phyloP scores from a whole-genome alignment of 2,888 invertebrate species.

The Lamellibrachia columna region DNA sequence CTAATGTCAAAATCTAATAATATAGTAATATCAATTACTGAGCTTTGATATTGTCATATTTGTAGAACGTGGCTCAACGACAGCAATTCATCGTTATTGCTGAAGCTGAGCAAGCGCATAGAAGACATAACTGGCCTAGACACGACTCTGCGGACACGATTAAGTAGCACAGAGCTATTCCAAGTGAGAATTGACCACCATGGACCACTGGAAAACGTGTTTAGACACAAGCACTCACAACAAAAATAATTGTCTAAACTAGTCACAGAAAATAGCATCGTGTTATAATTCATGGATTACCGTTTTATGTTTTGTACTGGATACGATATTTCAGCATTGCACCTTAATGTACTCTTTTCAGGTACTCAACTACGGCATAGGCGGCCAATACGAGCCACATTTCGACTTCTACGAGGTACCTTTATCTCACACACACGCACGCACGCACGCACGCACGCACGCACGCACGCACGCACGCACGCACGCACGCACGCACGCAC shows the following conservation, averaged over 20 bases:
- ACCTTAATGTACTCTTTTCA: constrained; percentile 21
- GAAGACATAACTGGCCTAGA: constrained; percentile 17
- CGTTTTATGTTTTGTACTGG: too few relatives aligned
- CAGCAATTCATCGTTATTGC: background rate
- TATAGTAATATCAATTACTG: background rate
- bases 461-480: background rate
- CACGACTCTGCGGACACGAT: constrained; percentile 17
- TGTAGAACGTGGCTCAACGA: constrained; percentile 4
- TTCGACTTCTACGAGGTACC: constrained; percentile 36
- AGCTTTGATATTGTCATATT: background rate
- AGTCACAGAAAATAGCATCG: too few relatives aligned
- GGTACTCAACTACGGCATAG: constrained; percentile 43
- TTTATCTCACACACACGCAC: background rate
- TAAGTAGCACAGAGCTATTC: background rate
- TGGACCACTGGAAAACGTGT: too few relatives aligned
- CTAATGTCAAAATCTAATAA: background rate
- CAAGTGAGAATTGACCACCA: background rate
- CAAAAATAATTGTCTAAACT: too few relatives aligned
- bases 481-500: background rate
- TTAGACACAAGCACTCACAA: too few relatives aligned
- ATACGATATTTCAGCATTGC: background rate
- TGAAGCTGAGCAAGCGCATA: background rate
- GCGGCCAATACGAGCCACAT: constrained; percentile 43
- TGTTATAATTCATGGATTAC: too few relatives aligned
- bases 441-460: background rate